Evolutionary conservation across 2,888 invertebrate genomes (phyloP), one percentile per base, ranked within the genome.

Genomic region (Netelia melanura): DNA sequence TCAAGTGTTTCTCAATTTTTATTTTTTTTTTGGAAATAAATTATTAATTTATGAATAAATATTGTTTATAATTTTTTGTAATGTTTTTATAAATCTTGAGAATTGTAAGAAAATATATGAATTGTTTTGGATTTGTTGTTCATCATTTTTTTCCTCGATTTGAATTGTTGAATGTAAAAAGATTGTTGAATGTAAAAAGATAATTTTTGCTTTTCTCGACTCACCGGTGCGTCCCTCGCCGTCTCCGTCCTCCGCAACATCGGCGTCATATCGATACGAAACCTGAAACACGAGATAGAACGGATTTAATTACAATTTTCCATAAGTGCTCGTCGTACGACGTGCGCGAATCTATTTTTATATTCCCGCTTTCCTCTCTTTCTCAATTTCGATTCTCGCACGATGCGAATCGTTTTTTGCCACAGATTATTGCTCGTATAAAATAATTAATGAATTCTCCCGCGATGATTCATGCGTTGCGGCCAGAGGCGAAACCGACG

Each of bases 381-480:
- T 54, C 9, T 61, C 44, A 62, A 23, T 79, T 62, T 17, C 21
- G 70, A 72, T 72, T 48, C 56, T 30, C 6, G 62, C 17, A 76
- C 48, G 17, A 21, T 67, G 61, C 6, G 44, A 43, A 48, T 68
- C 54, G 11, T 48, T 62, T 64, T 58, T 25, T 5, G 48, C 44
- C 25, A 17, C 5, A n/a, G 43, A 71, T 65, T 38, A 64, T 68
- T 68, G 64, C 14, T 23, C 56, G 68, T 58, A 61, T 48, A 52
- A 62, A 77, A 70, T 85, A 76, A 82, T 82, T 82, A 79, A 85
- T 82, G 78, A 85, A 79, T 70, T 43, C 70, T 30, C 65, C 25
- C 3, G 70, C 77, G 70, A 58, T 78, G 79, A 85, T 82, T 82
- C 82, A 85, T 75, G 75, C 52, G 74, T 17, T 67, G 5, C 25